Evolutionary conservation across 53 echinoderm and acorn worm species (phyloP).

Genomic region (Paelopatides confundens): DNA sequence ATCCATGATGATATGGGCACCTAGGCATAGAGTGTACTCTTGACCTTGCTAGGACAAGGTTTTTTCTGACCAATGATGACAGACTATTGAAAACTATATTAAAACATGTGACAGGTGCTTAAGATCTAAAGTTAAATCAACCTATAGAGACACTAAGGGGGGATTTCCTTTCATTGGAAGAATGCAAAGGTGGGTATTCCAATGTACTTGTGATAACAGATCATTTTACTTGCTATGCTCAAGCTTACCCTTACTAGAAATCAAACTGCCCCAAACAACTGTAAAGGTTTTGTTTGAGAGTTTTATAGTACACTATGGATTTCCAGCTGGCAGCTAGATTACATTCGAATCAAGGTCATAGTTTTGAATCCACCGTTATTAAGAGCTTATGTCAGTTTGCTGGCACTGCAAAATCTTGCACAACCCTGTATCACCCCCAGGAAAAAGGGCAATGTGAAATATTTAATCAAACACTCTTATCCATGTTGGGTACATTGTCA

Average conservation of each 20-base stretch:
- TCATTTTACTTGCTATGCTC: slow-evolving; percentile 69
- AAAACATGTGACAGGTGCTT: slow-evolving; percentile 55
- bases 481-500: not conserved
- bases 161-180: slow-evolving; percentile 45
- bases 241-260: slow-evolving; percentile 65
- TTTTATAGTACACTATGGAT: slow-evolving; percentile 70
- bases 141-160: not conserved
- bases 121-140: not conserved
- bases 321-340: slow-evolving; percentile 68
- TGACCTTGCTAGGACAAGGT: slow-evolving; percentile 17
- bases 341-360: slow-evolving; percentile 71
- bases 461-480: slow-evolving; percentile 29
- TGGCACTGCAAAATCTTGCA: slow-evolving; percentile 8
- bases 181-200: slow-evolving; percentile 51
- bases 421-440: slow-evolving; percentile 46
- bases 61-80: slow-evolving; percentile 72
- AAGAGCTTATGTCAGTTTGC: slow-evolving; percentile 35
- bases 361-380: slow-evolving; percentile 60
- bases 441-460: slow-evolving; percentile 47
- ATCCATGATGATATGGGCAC: slow-evolving; percentile 72
- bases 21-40: slow-evolving; percentile 55
- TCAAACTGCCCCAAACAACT: slow-evolving; percentile 64
- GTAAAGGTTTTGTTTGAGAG: slow-evolving; percentile 66
- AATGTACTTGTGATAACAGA: slow-evolving; percentile 68
- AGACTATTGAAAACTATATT: slow-evolving; percentile 47